Percentiles rank a stretch among this genome's conserved stretches.
Evolutionary conservation across 2,888 invertebrate species (phyloP).

Genomic region (Rambutsinella grinnellia): DNA sequence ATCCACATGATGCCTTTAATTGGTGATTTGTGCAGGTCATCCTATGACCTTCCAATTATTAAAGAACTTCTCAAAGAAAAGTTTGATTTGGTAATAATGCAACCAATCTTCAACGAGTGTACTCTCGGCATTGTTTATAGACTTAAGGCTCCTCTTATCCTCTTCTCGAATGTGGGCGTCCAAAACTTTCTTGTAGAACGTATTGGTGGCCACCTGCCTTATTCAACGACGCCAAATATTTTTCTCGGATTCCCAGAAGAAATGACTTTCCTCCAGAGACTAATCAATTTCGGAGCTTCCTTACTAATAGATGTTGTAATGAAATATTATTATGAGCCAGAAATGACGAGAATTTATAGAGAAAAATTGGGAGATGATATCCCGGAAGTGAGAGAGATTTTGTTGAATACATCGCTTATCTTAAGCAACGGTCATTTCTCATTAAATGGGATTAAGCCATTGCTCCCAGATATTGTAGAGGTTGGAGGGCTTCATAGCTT

Average conservation of each 20-base stretch:
- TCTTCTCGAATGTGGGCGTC: constrained; percentile 61
- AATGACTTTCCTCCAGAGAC: constrained; percentile 66
- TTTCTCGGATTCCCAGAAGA: constrained; percentile 61
- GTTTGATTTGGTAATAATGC: constrained; percentile 67
- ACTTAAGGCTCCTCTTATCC: constrained; percentile 68
- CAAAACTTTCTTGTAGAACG: constrained; percentile 18
- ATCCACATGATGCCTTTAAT: constrained; percentile 14
- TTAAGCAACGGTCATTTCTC: constrained; percentile 67
- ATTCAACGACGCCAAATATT: constrained; percentile 68
- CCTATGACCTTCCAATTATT: neutral
- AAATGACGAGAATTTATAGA: constrained; percentile 40
- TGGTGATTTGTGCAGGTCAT: neutral
- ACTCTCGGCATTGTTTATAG: constrained; percentile 65
- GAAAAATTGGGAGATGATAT: constrained; percentile 69
- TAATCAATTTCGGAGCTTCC: constrained; percentile 65
- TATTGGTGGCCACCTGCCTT: constrained; percentile 63
- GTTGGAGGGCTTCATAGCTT: constrained; percentile 67
- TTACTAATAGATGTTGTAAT: constrained; percentile 68
- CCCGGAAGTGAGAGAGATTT: constrained; percentile 55
- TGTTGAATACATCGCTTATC: constrained; percentile 58
- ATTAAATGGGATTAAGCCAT: constrained; percentile 62
- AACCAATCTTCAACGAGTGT: constrained; percentile 67
- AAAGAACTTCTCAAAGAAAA: constrained; percentile 18
- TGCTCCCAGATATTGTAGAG: constrained; percentile 66
- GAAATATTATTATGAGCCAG: constrained; percentile 67